Percentiles rank a stretch among this genome's conserved stretches.
These are phyloP conservation scores for Acanthopleura granulata DNA, from an alignment of 2,888 invertebrate genomes.

Conservation along the genomic window DNA sequence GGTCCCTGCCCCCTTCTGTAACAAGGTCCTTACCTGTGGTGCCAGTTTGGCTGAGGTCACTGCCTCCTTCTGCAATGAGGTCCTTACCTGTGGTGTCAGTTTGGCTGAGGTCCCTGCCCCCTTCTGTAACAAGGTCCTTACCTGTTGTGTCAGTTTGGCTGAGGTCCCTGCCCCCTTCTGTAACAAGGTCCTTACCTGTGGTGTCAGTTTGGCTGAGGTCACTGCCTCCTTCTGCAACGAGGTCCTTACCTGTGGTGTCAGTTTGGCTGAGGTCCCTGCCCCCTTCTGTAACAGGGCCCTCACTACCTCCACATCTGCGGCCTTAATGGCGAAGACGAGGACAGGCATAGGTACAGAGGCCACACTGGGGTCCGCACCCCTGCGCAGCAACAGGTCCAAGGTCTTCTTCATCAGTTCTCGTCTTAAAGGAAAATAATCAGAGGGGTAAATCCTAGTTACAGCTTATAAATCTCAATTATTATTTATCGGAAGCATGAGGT, in stretches of 20 bases:
- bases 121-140: slow-evolving; percentile 61
- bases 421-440: slow-evolving; percentile 38
- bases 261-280: slow-evolving; percentile 55
- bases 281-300: slow-evolving; percentile 61
- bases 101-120: slow-evolving; percentile 59
- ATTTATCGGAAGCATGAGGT: no score
- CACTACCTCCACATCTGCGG: slow-evolving; percentile 68
- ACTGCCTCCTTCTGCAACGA: slow-evolving; percentile 64
- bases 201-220: slow-evolving; percentile 52
- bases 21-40: no score
- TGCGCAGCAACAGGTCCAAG: slow-evolving; percentile 59
- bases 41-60: no score
- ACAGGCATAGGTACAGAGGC: slow-evolving; percentile 67
- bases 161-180: no score
- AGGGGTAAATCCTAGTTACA: background rate
- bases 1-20: no score
- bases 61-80: no score
- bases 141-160: slow-evolving; percentile 64
- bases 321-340: slow-evolving; percentile 68
- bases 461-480: no score
- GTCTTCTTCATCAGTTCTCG: slow-evolving; percentile 63
- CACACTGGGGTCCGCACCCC: slow-evolving; percentile 68
- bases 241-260: slow-evolving; percentile 60
- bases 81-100: slow-evolving; percentile 63
- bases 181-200: no score